Percentiles rank a stretch among this genome's conserved stretches.
phyloP scores from a whole-genome alignment of 2,797 vertebrate species.

The Miichthys miiuy region DNA sequence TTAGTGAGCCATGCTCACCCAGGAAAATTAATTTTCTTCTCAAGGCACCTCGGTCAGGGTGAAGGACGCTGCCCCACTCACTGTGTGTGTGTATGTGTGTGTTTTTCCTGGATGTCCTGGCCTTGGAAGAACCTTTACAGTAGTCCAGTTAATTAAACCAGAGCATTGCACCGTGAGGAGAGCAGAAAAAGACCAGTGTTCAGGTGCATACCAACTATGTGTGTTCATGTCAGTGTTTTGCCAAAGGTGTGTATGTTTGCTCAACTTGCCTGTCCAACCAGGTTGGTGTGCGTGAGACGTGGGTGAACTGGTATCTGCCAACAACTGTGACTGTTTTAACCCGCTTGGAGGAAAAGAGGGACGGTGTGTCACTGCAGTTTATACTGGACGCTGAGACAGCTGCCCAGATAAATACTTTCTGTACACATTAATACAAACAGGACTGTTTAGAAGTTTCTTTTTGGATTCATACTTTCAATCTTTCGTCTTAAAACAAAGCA shows the following conservation, averaged over 20 bases:
- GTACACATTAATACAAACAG: neutral
- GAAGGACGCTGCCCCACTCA: slow-evolving; percentile 1
- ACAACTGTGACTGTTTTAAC: neutral
- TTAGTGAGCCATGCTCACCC: slow-evolving; percentile 32
- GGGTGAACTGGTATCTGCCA: slow-evolving; percentile 30
- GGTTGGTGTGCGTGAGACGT: slow-evolving; percentile 25
- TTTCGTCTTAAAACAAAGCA: neutral
- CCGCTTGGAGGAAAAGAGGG: neutral
- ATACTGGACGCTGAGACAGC: neutral
- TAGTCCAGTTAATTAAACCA: slow-evolving; percentile 46
- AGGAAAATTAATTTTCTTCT: slow-evolving; percentile 57
- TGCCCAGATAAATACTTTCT: neutral
- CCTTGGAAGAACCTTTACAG: slow-evolving; percentile 37
- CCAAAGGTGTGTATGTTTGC: slow-evolving; percentile 62
- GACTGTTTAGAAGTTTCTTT: neutral
- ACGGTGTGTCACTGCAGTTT: neutral
- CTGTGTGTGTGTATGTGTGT: slow-evolving; percentile 20
- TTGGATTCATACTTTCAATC: neutral
- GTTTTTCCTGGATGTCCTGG: slow-evolving; percentile 30
- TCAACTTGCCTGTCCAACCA: slow-evolving; percentile 29
- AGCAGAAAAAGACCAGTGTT: slow-evolving; percentile 46
- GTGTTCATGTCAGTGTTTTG: slow-evolving; percentile 47
- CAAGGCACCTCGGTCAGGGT: slow-evolving; percentile 5
- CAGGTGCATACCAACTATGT: slow-evolving; percentile 32
- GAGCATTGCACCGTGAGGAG: slow-evolving; percentile 32